Base-by-base conservation (phyloP, 1,140 invertebrate species). In the Drosophila albomicans region DNA sequence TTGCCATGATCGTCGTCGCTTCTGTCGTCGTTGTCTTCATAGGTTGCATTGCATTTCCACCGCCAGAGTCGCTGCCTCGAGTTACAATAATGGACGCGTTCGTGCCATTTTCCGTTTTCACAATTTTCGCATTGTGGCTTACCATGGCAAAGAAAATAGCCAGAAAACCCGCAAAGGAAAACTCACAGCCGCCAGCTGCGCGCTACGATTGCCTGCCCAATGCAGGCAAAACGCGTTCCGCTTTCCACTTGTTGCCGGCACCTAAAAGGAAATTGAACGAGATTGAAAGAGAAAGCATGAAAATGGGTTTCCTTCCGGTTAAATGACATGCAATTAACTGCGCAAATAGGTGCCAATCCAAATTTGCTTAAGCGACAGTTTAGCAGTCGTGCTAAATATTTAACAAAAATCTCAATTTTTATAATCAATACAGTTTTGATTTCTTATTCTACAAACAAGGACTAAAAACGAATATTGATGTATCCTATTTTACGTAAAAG, bases 31-130 rank as follows among this genome's bases (percentile, higher is more conserved):
- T 52, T 61, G 62, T 73, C 56, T 63, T 89, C 52, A 65, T 74
- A 15, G 85, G 64, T 43, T 78, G 85, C 32, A 20, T 13, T 81
- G 85, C 85, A 88, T 88, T 88, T 64, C 68, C 78, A 63, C 54
- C 56, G 56, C 20, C 78, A 25, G 20, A 25, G 20, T 25, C 20
- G 20, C 20, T 25, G 20, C 20, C 20, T 25, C 20, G 3, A 52
- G 73, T 81, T 69, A 89, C 78, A 76, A 85, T 85, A 62, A 76
- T 78, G 66, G 73, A 65, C 71, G 85, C 68, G 79, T 67, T 90
- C 51, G 74, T 77, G 78, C 87, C 87, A 75, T 91, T 91, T 77
- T 87, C 88, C 68, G 88, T 84, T 81, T 76, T 91, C 64, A 71
- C 82, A 79, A 80, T 73, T 69, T 91, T 85, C 80, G 79, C 80